Evolutionary conservation across 2,797 vertebrate species (phyloP).

Genomic region (Pempheris klunzingeri): DNA sequence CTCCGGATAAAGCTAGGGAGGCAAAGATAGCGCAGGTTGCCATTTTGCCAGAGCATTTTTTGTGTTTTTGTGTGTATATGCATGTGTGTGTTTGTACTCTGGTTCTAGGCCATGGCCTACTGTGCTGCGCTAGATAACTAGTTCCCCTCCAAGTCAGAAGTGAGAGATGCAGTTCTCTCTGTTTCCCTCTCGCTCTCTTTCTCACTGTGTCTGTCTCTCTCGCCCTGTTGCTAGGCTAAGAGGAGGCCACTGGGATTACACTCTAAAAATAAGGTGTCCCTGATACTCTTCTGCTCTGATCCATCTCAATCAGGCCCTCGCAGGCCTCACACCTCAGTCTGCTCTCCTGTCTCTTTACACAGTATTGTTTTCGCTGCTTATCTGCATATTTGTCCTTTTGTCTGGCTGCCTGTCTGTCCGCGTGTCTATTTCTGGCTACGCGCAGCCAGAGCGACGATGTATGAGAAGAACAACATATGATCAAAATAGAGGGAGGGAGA

Average conservation of each 20-base stretch:
- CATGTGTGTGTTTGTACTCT: slow-evolving; percentile 35
- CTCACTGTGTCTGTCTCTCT: slow-evolving; percentile 67
- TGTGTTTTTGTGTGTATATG: slow-evolving; percentile 11
- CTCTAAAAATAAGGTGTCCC: slow-evolving; percentile 85
- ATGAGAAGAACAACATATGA: slow-evolving; percentile 9
- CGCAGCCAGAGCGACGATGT: slow-evolving; percentile 6
- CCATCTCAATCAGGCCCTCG: slow-evolving; percentile 63
- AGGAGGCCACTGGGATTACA: slow-evolving; percentile 79
- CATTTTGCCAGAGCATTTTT: slow-evolving; percentile 18
- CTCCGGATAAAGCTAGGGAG: slow-evolving; percentile 3
- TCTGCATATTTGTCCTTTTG: slow-evolving; percentile 3
- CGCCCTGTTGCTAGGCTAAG: slow-evolving; percentile 80
- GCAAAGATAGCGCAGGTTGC: slow-evolving; percentile 37
- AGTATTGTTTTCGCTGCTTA: slow-evolving; percentile 2
- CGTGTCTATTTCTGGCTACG: slow-evolving; percentile 26
- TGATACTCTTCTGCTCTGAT: slow-evolving; percentile 76
- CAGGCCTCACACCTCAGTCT: slow-evolving; percentile 44
- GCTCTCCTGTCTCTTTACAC: slow-evolving; percentile 4
- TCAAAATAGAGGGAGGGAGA: slow-evolving; percentile 29
- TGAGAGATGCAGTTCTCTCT: slow-evolving; percentile 63
- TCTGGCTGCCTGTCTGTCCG: slow-evolving; percentile 17
- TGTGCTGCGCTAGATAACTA: slow-evolving; percentile 73
- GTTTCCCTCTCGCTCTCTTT: slow-evolving; percentile 52
- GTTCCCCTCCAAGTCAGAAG: slow-evolving; percentile 72
- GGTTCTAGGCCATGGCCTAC: slow-evolving; percentile 73